These are phyloP conservation scores for Vandiemenella viatica DNA, from an alignment of 2,888 invertebrate species.

Conservation along the genomic window DNA sequence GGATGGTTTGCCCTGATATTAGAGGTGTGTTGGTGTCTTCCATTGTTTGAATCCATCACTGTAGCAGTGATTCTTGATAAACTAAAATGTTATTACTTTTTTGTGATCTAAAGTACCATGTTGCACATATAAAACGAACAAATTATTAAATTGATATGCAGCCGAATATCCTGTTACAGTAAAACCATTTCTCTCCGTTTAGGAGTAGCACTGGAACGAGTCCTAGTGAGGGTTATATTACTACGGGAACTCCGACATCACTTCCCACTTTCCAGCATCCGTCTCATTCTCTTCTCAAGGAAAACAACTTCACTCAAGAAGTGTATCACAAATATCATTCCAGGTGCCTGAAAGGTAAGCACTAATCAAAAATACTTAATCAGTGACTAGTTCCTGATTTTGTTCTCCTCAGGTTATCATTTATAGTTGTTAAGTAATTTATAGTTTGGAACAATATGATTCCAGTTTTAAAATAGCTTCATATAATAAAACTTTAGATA, in stretches of 20 bases:
- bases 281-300: constrained; percentile 81
- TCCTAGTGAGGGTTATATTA: constrained; percentile 46
- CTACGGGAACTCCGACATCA: constrained; percentile 63
- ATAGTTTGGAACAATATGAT: constrained; percentile 1
- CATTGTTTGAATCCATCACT: too few species aligned
- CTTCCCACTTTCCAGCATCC: constrained; percentile 91
- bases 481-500: too few species aligned
- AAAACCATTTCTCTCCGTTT: constrained; percentile 9
- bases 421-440: neutral
- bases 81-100: too few species aligned
- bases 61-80: too few species aligned
- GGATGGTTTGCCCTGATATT: too few species aligned
- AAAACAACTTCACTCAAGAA: constrained; percentile 95
- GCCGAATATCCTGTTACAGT: too few species aligned
- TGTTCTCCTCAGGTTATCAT: too few species aligned
- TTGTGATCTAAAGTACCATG: too few species aligned
- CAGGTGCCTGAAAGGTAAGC: constrained; percentile 74
- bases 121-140: too few species aligned
- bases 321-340: constrained; percentile 93
- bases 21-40: too few species aligned
- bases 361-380: constrained; percentile 1
- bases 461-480: too few species aligned
- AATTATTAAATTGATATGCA: too few species aligned
- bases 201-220: constrained; percentile 67
- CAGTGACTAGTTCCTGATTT: neutral